Percentiles rank a stretch among this genome's conserved stretches.
Conservation (phyloP, 1,140 invertebrate genomes). For the Rhopalosiphum padi region DNA sequence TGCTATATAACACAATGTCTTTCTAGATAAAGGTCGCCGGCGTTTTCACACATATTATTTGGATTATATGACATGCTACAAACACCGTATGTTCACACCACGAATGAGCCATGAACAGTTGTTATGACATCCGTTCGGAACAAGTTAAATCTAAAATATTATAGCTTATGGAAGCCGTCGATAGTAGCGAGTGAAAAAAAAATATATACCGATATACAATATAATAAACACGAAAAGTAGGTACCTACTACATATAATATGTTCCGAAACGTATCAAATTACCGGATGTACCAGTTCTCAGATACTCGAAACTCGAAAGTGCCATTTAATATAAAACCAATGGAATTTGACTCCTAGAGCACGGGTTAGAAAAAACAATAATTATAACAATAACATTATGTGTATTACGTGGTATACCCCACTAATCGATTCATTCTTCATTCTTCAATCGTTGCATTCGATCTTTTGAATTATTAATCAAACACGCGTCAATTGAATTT, state of each 20-base stretch:
- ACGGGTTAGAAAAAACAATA: not conserved
- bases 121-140: not conserved
- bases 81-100: too few relatives aligned
- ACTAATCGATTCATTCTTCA: not conserved
- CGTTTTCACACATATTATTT: too few relatives aligned
- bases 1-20: not conserved
- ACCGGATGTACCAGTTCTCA: slow-evolving; percentile 32
- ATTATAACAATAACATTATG: not conserved
- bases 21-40: not conserved
- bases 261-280: slow-evolving; percentile 26
- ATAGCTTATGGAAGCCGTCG: not conserved
- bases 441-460: not conserved
- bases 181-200: not conserved
- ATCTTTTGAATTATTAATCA: not conserved
- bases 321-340: not conserved
- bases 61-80: not conserved
- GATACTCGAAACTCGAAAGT: not conserved
- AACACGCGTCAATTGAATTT: not conserved
- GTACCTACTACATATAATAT: not conserved
- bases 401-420: not conserved
- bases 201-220: not conserved
- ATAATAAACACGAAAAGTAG: not conserved
- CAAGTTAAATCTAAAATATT: not conserved
- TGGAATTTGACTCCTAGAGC: not conserved
- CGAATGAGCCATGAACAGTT: not conserved